Base-by-base conservation (phyloP, 2,797 vertebrate genomes). In the Sebastes alutus region DNA sequence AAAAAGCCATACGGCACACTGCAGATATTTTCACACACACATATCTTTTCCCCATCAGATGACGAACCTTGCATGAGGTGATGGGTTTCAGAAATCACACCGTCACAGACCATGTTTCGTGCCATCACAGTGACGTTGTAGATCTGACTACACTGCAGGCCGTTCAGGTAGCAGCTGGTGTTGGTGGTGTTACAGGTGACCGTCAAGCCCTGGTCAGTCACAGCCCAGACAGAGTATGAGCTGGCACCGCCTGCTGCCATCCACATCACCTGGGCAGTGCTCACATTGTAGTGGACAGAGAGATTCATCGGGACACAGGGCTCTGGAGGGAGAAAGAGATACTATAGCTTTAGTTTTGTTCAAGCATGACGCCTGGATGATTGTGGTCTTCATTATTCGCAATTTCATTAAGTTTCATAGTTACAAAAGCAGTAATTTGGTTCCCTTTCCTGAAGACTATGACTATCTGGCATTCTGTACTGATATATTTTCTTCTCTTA, bases 61-160 rank as follows among this genome's bases (percentile, higher is more conserved):
- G 38, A 67, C 92, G 55, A 30, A 96, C 95, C 95, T 77, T 94
- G 95, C 66, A 46, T 76, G 58, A 95, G 66, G n/a, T 0, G 29
- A 25, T 38, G 18, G n/a, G 81, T 54, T 12, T 79, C 64, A 63
- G 92, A 93, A 10, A 55, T 81, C 22, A 69, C 30, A 4, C 87
- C 75, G 81, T 85, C 69, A 67, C 95, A 95, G 59, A 20, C 83
- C 27, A 9, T 11, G 67, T 86, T 89, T 27, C 32, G 77, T 22
- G 94, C 88, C 9, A 16, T 83, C 59, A 96, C 94, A 1, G 89
- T 93, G 68, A 95, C 38, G 6, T 90, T 94, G 82, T 96, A 96
- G 64, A 71, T 77, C 25, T 83, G 88, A 61, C 94, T 83, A 66
- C 96, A 96, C 75, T 77, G 86, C 77, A 96, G 88, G 27, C 78